Base-by-base conservation (phyloP, 92 coral and sea anemone species). In the Palythoa grandis region DNA sequence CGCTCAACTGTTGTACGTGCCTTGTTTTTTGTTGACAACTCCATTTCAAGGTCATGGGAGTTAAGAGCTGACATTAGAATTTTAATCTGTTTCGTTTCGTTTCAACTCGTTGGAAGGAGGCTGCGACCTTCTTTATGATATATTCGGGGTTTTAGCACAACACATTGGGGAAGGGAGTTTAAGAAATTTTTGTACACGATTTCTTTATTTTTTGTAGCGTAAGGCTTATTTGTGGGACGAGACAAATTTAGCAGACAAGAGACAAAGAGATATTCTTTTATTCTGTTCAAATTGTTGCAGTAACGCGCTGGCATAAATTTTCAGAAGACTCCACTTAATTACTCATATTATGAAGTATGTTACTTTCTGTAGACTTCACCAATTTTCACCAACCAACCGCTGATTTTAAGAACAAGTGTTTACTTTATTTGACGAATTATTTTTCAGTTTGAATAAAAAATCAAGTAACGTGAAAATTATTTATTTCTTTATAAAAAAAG, bases 21-120 rank as follows among this genome's bases (percentile, higher is more conserved):
- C 1, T 16, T 50, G 39, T 37, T 47, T 63, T 29, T 65, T 24
- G 19, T 66, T 63, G 72, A 65, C 66, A 70, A 65, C 60, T 39
- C 43, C 66, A 29, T 8, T 63, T 40, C 47, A 20, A 80, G 85
- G 85, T 80, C 85, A 80, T 60, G 84, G 84, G 57, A 48, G 16
- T 20, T 12, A 20, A 10, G 23, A 23, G n/a, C 77, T 72, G 52
- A 40, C n/a, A 22, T 52, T 74, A 22, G 4, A n/a, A 76, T 8
- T 52, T 52, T 12, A 77, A 39, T 19, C 5, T 11, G 12, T 12
- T 15, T 5, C 19, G 60, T 25, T 50, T 76, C 52, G 22, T 35
- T 37, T 77, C 53, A 57, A 8, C 7, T 72, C 65, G 20, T 40
- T 72, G 29, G 7, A 72, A 25, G 74, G 5, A 35, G 25, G 47